Evolutionary conservation across 2,113 vertebrate species (phyloP).

Genomic region (Uropsilus gracilis): DNA sequence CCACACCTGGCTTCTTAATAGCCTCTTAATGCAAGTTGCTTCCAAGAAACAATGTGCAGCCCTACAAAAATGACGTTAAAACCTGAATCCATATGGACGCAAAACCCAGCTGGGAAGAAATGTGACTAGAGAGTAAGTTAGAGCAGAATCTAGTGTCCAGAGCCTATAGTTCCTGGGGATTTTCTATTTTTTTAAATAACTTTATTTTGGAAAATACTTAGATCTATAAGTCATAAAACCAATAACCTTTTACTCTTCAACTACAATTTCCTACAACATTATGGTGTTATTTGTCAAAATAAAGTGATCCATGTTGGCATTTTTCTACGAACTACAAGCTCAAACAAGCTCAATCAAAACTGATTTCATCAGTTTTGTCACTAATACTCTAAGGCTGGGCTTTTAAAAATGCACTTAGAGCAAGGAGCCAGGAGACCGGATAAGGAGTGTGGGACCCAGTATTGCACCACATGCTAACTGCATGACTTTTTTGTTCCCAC

Average conservation of each 20-base stretch:
- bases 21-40: background rate
- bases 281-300: background rate
- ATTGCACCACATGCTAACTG: background rate
- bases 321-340: slow-evolving; percentile 5
- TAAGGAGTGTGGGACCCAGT: background rate
- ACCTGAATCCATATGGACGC: background rate
- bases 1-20: no score
- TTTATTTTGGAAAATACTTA: slow-evolving; percentile 1
- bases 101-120: background rate
- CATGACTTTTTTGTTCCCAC: background rate
- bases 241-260: background rate
- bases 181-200: background rate
- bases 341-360: no score
- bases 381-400: background rate
- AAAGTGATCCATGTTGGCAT: background rate
- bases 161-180: background rate
- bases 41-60: background rate
- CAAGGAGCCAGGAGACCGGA: background rate
- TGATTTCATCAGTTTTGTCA: slow-evolving; percentile 6
- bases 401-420: background rate
- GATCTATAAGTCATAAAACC: background rate
- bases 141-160: background rate
- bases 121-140: background rate
- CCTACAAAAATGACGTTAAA: background rate
- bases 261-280: background rate